These are phyloP conservation scores for Formica selysi DNA, from an alignment of 1,140 invertebrate species.

Conservation along the genomic window DNA sequence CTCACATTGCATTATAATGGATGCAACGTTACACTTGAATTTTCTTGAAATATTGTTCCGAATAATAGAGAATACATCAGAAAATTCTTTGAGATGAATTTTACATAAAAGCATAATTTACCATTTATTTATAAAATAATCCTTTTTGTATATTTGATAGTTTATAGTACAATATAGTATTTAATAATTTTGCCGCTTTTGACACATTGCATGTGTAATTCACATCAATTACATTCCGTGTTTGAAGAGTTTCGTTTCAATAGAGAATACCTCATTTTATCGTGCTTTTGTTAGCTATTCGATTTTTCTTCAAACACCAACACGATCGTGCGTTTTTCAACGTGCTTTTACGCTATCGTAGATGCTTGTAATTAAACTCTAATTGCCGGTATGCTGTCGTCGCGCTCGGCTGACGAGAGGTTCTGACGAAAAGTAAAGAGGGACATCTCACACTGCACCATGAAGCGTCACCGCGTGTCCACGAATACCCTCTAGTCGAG, in stretches of 20 bases:
- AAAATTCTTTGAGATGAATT: neutral
- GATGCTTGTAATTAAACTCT: slow-evolving; percentile 71
- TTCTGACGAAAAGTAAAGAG: slow-evolving; percentile 56
- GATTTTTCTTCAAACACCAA: neutral
- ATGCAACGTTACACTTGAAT: slow-evolving; percentile 27
- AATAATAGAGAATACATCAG: neutral
- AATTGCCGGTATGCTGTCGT: slow-evolving; percentile 55
- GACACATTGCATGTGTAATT: neutral
- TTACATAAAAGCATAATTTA: neutral
- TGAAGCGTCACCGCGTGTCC: slow-evolving; percentile 26
- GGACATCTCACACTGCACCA: slow-evolving; percentile 23
- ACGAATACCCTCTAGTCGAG: slow-evolving; percentile 58
- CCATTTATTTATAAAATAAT: neutral
- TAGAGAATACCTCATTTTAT: neutral
- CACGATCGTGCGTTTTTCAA: neutral
- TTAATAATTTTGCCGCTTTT: neutral
- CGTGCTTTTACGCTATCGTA: slow-evolving; percentile 48
- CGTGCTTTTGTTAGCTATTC: neutral
- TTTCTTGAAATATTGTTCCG: neutral
- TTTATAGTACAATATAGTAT: neutral
- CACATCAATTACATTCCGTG: neutral
- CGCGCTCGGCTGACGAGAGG: slow-evolving; percentile 38
- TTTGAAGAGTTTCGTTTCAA: neutral
- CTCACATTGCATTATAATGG: slow-evolving; percentile 1
- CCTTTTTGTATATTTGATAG: neutral